Conservation (phyloP, 2,888 invertebrate genomes). For the Ornithoptera alexandrae region DNA sequence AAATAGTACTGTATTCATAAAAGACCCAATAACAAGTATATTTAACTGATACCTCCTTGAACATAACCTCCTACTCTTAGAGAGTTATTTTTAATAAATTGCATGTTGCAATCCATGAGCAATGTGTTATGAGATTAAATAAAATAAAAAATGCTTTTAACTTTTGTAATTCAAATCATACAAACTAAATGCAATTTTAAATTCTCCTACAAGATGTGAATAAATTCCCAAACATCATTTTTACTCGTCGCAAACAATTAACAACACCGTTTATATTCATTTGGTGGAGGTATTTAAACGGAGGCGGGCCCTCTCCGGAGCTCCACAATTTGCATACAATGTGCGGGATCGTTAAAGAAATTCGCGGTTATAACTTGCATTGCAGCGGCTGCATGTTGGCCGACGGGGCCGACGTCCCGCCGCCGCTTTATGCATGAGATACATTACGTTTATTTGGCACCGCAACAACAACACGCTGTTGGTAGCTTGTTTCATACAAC, state of each 20-base stretch:
- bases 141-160: no score
- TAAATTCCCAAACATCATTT: background rate
- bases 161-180: no score
- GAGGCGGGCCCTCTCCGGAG: slow-evolving; percentile 4
- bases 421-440: slow-evolving; percentile 13
- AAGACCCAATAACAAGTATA: no score
- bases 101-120: no score
- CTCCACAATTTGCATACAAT: slow-evolving; percentile 26
- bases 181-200: background rate
- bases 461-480: background rate
- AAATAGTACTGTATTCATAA: background rate
- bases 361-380: slow-evolving; percentile 16
- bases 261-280: slow-evolving; percentile 16
- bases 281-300: slow-evolving; percentile 9
- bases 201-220: background rate
- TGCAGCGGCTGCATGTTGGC: background rate
- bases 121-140: no score
- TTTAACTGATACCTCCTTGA: no score
- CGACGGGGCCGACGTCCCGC: background rate
- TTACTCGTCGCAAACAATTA: slow-evolving; percentile 6
- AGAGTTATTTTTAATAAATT: no score
- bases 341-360: slow-evolving; percentile 24
- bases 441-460: slow-evolving; percentile 1
- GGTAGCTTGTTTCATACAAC: background rate
- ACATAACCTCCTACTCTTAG: no score